Evolutionary conservation across 2,113 vertebrate genomes (phyloP), one percentile per base, ranked within the genome.

Genomic region (Anolis carolinensis): DNA sequence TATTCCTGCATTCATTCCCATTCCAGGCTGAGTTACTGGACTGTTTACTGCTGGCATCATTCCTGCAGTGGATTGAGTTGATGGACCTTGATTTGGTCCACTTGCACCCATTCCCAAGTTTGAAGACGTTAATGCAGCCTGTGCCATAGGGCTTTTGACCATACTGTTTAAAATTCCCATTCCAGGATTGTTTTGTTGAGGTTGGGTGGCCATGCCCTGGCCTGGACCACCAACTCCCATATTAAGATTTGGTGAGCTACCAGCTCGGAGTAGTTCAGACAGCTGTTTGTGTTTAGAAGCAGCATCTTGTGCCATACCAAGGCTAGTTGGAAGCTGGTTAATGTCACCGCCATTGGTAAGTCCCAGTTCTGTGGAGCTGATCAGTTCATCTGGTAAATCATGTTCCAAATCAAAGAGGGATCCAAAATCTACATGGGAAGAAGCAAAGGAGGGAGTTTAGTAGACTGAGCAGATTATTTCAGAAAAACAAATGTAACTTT

Each of bases 201-300:
- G 90, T 91, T 97, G 97, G 92, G 90, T 89, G 65, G 95, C 93
- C 95, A 97, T 96, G 78, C 95, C 91, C 95, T 97, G 91, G 90
- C 94, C 82, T 95, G 96, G 89, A 87, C 97, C 93, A 86, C 96
- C 95, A 92, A 97, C 96, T 1, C 96, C 96, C 97, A 97, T 96
- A 88, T 90, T 96, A 95, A 97, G 96, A 93, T 97, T 97, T 86
- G 96, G 94, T 86, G 96, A 96, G 92, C 96, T 97, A 87, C 97
- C 97, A 85, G 97, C 96, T 5, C 98, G 97, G 70, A 99, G 87
- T 63, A 99, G 97, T 93, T 99, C 99, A 62, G 99, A 99, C 52
- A 99, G 95, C 92, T 99, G 98, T 96, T 99, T 99, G 95, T 99
- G 98, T 97, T 99, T 99, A 86, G 98, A 97, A 55, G 98, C 98